Evolutionary conservation across 2,113 vertebrate species (phyloP), one percentile per base, ranked within the genome.

Genomic region (Elgaria multicarinata): DNA sequence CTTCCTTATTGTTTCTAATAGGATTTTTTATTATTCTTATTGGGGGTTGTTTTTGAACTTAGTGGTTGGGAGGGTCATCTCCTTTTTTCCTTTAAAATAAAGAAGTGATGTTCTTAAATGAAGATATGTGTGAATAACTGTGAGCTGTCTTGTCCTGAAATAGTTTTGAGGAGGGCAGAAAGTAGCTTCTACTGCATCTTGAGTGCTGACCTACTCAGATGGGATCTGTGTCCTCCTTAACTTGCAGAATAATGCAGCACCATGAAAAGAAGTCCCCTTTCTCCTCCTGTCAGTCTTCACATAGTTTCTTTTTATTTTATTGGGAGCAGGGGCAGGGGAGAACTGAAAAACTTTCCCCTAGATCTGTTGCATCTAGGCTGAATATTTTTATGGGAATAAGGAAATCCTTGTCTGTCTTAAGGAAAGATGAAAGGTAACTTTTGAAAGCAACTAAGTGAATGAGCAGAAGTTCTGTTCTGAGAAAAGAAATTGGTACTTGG

Each of bases 1-100:
- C 98, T 99, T 99, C 98, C 98, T 98, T 98, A 97, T 96, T 95
- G 96, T 97, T 98, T 98, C 98, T 98, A 98, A 96, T 98, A 98
- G 97, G 97, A 97, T 98, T 98, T 98, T 97, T 97, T 53, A 95
- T 92, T 74, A 95, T 97, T 87, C 93, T 94, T 97, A 96, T 96
- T 95, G 96, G 96, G 95, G 90, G 53, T 94, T 95, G 95, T 96
- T 94, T 97, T 96, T 89, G 91, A 95, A 96, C 46, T 85, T 84
- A 84, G 89, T 96, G 95, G 87, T 93, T 94, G 96, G 97, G 96
- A 91, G 95, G 95, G 94, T 96, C 89, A 7, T 96, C 93, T 97
- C 96, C 92, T 96, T 39, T 14, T 31, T 42, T 95, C 97, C 91
- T 97, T 97, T 95, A 96, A 84, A 98, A 96, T 97, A 96, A 97